These are phyloP conservation scores for Drosophila neonasuta DNA, from an alignment of 2,888 invertebrate genomes.

Conservation along the genomic window DNA sequence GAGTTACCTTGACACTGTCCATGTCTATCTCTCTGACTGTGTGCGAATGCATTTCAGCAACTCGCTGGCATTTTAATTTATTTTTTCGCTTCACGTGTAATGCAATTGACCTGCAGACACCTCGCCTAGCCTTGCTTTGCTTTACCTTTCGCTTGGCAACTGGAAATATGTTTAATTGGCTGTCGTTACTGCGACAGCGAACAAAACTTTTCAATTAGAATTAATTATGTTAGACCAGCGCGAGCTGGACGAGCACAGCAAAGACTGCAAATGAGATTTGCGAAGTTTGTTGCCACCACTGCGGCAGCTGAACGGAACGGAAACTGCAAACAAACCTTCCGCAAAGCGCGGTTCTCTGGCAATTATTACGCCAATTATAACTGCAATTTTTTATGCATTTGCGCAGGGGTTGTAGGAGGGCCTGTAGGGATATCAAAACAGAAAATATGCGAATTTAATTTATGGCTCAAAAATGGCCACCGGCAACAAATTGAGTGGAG, in stretches of 20 bases:
- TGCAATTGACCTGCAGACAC: slow-evolving; percentile 43
- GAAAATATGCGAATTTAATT: slow-evolving; percentile 62
- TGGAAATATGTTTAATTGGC: slow-evolving; percentile 56
- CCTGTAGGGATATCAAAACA: slow-evolving; percentile 5
- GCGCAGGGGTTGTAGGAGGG: background rate
- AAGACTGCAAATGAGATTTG: slow-evolving; percentile 21
- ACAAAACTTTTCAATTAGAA: slow-evolving; percentile 65
- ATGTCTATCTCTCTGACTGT: background rate
- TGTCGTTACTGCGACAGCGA: slow-evolving; percentile 31
- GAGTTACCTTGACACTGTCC: slow-evolving; percentile 48
- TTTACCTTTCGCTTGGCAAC: background rate
- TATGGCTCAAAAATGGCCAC: slow-evolving; percentile 36
- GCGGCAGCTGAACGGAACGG: background rate
- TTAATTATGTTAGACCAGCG: slow-evolving; percentile 52
- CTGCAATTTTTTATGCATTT: slow-evolving; percentile 49
- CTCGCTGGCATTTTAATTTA: slow-evolving; percentile 36
- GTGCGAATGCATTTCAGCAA: slow-evolving; percentile 11
- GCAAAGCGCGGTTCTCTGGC: slow-evolving; percentile 11
- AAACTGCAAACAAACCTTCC: slow-evolving; percentile 1
- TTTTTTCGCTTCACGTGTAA: slow-evolving; percentile 33
- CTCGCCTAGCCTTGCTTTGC: background rate
- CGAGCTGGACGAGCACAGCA: background rate
- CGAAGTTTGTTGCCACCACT: slow-evolving; percentile 9
- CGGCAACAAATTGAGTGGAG: slow-evolving; percentile 24
- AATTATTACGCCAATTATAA: slow-evolving; percentile 64